phyloP scores from a whole-genome alignment of 2,797 vertebrate genomes.

The Paedocypris micromegethes region DNA sequence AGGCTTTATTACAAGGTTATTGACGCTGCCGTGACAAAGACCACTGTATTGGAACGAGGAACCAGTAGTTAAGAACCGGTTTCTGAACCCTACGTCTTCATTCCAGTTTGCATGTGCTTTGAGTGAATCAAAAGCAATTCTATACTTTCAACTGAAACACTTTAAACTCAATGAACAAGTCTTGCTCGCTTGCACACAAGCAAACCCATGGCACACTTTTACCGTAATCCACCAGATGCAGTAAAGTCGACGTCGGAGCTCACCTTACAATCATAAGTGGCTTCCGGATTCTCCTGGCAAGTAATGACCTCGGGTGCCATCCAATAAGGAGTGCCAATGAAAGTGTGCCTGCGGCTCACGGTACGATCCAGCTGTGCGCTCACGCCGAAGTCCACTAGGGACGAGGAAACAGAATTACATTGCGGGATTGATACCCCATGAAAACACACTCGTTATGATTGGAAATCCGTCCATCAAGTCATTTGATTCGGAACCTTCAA shows the following conservation, averaged over 20 bases:
- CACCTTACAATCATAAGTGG: constrained; percentile 95
- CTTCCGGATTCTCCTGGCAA: constrained; percentile 88
- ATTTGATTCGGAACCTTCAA: no score
- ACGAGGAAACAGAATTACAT: background rate
- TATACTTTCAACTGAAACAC: constrained; percentile 1
- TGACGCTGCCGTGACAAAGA: background rate
- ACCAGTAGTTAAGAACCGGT: constrained; percentile 17
- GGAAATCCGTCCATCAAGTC: no score
- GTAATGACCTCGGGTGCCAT: constrained; percentile 98
- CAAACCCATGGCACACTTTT: background rate
- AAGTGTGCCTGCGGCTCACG: constrained; percentile 87
- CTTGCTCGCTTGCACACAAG: background rate
- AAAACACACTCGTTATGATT: no score
- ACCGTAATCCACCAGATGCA: background rate
- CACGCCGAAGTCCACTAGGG: constrained; percentile 89
- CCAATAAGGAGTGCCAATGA: constrained; percentile 97
- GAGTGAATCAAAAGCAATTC: constrained; percentile 24
- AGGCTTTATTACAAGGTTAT: constrained; percentile 5
- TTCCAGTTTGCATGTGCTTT: constrained; percentile 12
- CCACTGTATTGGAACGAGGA: background rate
- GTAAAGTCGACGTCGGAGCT: background rate
- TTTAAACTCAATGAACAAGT: constrained; percentile 10
- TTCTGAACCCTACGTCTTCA: constrained; percentile 19
- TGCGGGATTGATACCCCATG: no score
- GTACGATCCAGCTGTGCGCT: constrained; percentile 90